Percentiles rank a stretch among this genome's conserved stretches.
phyloP scores from a whole-genome alignment of 64 coral and sea anemone genomes.

The Pachyseris speciosa region DNA sequence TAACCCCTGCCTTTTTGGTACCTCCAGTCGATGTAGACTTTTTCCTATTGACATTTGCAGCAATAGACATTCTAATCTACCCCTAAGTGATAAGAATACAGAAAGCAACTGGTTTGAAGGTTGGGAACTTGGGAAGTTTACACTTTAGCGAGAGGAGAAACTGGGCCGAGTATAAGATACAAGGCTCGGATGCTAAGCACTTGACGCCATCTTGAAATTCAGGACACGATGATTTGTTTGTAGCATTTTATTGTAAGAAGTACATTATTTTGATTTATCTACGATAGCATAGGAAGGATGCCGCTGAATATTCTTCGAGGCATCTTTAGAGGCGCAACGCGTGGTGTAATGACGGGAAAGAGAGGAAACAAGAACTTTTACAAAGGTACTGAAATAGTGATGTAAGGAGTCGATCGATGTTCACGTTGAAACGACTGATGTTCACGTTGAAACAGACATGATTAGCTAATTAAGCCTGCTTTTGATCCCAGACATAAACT shows the following conservation, averaged over 20 bases:
- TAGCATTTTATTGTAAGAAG: not conserved
- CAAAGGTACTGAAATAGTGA: constrained; percentile 73
- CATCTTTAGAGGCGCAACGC: constrained; percentile 83
- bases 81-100: not conserved
- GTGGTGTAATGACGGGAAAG: constrained; percentile 93
- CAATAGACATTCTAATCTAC: not conserved
- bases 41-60: not conserved
- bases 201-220: not conserved
- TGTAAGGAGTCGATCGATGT: not conserved
- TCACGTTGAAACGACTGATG: not conserved
- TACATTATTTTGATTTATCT: not conserved
- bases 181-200: constrained; percentile 28
- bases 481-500: too few species aligned
- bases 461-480: too few species aligned
- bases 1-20: not conserved
- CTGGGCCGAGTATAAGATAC: not conserved
- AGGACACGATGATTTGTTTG: not conserved
- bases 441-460: too few species aligned
- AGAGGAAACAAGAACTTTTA: constrained; percentile 98
- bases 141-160: not conserved
- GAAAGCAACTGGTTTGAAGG: not conserved
- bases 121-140: not conserved
- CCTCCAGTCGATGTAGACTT: not conserved
- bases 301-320: constrained; percentile 90
- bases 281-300: constrained; percentile 33